Base-by-base conservation (phyloP, 1,140 invertebrate species). In the Lutraria rhynchaena region DNA sequence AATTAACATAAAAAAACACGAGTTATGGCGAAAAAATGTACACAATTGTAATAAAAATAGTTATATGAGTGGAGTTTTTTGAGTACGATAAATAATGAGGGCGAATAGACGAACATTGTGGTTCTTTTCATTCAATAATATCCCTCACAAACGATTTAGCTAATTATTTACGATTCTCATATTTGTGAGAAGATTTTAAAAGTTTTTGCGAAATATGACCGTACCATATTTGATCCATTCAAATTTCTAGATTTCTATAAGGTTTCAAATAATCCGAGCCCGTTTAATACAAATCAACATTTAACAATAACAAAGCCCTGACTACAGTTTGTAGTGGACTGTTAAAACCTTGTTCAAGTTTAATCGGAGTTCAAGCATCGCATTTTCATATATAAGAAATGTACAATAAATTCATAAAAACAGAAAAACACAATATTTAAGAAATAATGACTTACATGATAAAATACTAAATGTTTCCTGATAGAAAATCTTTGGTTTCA, bases 91-190 rank as follows among this genome's bases (percentile, higher is more conserved):
- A 69, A 80, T 70, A 80, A 58, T 69, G 55, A 41, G 49, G 35
- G 35, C 41, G 76, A 70, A 69, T 55, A n/a, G n/a, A n/a, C n/a
- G n/a, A n/a, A n/a, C n/a, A n/a, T n/a, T n/a, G n/a, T n/a, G n/a
- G 76, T 58, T 35, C 65, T 60, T 24, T 80, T 80, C 75, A 67
- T 69, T 13, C 44, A 53, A 31, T 55, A 44, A 78, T 67, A 41
- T 78, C 61, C 63, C 17, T 58, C 51, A 60, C 37, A 17, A 22
- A 31, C 31, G 17, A 41, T 67, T 70, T 51, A 44, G 15, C 76
- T 80, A 80, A 80, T 80, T 80, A 63, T 80, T 80, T 57, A 24
- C 60, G 76, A 80, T 63, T 44, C 31, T 44, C 27, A 55, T 37
- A 33, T 53, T 37, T 53, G 57, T 80, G 65, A 80, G 76, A 70